Percentiles rank a stretch among this genome's conserved stretches.
phyloP scores from a whole-genome alignment of 1,140 invertebrate genomes.

The Globodera ellingtonae region DNA sequence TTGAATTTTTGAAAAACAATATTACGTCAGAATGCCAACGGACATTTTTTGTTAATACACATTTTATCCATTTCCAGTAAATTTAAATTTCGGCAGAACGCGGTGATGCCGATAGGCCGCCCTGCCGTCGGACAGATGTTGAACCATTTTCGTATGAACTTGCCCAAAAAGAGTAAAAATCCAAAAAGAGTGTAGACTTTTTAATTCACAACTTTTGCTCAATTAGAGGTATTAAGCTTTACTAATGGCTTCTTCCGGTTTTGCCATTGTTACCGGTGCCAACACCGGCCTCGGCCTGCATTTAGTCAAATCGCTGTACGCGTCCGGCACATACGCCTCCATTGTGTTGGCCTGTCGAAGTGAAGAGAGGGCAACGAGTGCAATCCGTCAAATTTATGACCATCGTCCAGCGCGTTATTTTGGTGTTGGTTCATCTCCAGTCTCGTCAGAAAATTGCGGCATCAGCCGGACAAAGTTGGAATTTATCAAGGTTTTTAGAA shows the following conservation, averaged over 20 bases:
- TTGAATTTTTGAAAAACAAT: too few species aligned
- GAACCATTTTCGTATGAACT: too few species aligned
- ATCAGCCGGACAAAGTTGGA: neutral
- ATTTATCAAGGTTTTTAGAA: conserved; percentile 13
- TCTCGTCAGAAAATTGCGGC: neutral
- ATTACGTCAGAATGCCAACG: too few species aligned
- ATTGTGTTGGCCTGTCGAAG: conserved; percentile 45
- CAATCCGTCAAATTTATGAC: conserved; percentile 27
- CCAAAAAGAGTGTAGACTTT: too few species aligned
- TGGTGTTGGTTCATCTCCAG: too few species aligned
- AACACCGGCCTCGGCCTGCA: conserved; percentile 45
- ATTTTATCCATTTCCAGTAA: too few species aligned
- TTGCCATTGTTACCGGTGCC: conserved; percentile 47
- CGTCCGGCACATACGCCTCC: conserved; percentile 30
- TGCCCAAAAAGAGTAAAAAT: too few species aligned
- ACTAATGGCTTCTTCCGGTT: conserved; percentile 24
- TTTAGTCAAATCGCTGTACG: conserved; percentile 39
- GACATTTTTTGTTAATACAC: too few species aligned
- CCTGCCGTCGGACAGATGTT: too few species aligned
- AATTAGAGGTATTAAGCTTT: neutral
- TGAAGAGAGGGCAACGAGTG: conserved; percentile 37
- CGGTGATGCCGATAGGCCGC: too few species aligned
- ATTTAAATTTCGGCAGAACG: too few species aligned
- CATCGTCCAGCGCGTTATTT: neutral
- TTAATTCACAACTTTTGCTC: too few species aligned